Base-by-base conservation (phyloP, 2,797 vertebrate species). In the Amniataba percoides region DNA sequence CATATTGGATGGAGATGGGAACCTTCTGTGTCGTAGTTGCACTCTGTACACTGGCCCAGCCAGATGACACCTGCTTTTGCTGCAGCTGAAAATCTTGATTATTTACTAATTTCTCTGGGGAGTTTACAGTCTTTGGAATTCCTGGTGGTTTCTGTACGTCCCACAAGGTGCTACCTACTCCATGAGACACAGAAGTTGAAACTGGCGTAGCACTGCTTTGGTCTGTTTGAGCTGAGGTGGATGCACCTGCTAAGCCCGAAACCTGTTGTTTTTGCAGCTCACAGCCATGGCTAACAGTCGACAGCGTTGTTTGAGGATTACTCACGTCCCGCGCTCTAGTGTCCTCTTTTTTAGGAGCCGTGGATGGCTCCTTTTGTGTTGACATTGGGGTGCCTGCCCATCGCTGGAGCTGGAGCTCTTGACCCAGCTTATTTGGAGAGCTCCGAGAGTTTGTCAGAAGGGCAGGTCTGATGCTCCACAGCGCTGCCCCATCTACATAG, bases 1-100 rank as follows among this genome's bases (percentile, higher is more conserved):
- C 89, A 13, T 92, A 94, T 9, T 92, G 88, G 36, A 94, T 89
- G 21, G 93, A 87, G 74, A 95, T 89, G 18, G 94, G 91, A 84
- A 92, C 91, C 73, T 94, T 90, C 66, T 93, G 92, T 34, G 89
- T 65, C 1, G 87, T 36, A 5, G 90, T 73, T 79, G 73, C 85
- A 71, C 62, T 82, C 42, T 89, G 78, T 21, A 92, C 76, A 23
- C 21, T 86, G 52, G 80, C 74, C 94, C 94, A 94, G 48, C 77
- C 62, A 15, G 91, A 49, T 6, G 92, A 73, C 56, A 86, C 77
- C 70, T 85, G 93, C 63, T 94, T 91, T 66, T 93, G 91, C 67
- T 92, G 93, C 23, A 89, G 76, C 77, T 93, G 92, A 56, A 93
- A 92, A 27, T 94, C 93, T 71, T 89, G 89, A 80, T 78, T 88